A percentile compares a stretch with the other conserved stretches of the same genome.
phyloP scores from a whole-genome alignment of 2,888 invertebrate species.

The Busseola fusca region DNA sequence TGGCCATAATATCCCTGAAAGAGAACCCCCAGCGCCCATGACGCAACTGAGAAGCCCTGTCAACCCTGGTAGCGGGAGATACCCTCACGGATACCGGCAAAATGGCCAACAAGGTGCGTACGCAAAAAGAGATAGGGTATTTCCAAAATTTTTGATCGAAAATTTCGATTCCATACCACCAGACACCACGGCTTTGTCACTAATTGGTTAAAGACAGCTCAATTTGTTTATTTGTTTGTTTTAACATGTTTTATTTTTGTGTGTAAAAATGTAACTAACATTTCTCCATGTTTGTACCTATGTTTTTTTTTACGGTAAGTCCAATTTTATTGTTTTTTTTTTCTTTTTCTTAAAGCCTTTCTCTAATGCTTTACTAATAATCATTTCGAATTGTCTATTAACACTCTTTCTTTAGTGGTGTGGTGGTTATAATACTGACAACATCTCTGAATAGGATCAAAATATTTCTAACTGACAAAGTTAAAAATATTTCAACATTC shows the following conservation, averaged over 20 bases:
- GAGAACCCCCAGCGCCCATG: conserved; percentile 85
- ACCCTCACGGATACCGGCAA: conserved; percentile 84
- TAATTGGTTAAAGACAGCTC: conserved; percentile 86
- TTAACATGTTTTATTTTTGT: conserved; percentile 66
- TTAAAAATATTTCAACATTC: conserved; percentile 69
- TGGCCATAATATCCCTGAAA: conserved; percentile 80
- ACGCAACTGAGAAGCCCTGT: conserved; percentile 84
- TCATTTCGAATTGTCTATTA: conserved; percentile 68
- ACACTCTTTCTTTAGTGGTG: conserved; percentile 83
- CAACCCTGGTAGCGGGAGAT: conserved; percentile 84
- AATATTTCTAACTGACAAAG: conserved; percentile 64
- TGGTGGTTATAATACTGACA: conserved; percentile 80
- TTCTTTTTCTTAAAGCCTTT: conserved; percentile 64
- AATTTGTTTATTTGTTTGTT: conserved; percentile 74
- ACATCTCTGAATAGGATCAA: conserved; percentile 66
- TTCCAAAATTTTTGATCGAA: conserved; percentile 65
- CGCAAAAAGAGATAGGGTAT: conserved; percentile 81
- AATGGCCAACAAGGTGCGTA: conserved; percentile 88
- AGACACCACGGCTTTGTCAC: conserved; percentile 85
- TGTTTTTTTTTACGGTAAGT: conserved; percentile 78
- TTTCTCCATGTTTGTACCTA: conserved; percentile 62
- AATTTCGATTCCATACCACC: conserved; percentile 74
- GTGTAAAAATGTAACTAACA: conserved; percentile 80
- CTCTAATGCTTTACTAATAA: conserved; percentile 81
- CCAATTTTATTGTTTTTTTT: conserved; percentile 68